Base-by-base conservation (phyloP, 2,797 vertebrate species). In the Ptychadena robeensis region DNA sequence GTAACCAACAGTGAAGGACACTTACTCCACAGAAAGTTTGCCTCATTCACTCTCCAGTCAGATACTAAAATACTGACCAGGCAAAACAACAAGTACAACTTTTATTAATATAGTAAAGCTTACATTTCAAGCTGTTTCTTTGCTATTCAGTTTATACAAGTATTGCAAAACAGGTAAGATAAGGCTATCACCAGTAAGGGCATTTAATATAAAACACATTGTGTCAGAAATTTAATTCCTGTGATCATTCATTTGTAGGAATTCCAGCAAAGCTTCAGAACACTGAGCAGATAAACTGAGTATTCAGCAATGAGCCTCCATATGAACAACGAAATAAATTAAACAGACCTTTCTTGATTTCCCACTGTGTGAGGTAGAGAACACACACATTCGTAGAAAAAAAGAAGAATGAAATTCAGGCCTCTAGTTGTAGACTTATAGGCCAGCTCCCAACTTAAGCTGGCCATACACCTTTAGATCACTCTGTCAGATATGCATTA, bases 231-330 rank as follows among this genome's bases (percentile, higher is more conserved):
- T 53, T 44, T 28, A 12, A 12, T 68, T 74, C 5, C 14, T 32
- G 25, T 73, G 69, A 59, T 74, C 73, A 82, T 27, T 68, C 71
- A 53, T 34, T 40, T 12, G 34, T 59, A 75, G 35, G 10, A 37
- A 27, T 68, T 28, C 61, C 64, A 61, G 66, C 40, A 57, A 48
- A 25, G 80, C 38, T 73, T 44, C 79, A 74, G 69, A 81, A 37
- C 22, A 81, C 32, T 74, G 71, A 38, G 35, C 64, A 68, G 63
- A 67, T 73, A 68, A 81, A 32, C 32, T 7, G 2, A 30, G 27
- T 30, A 25, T 66, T 35, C 44, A 9, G 27, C 1, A 40, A 61
- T 71, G 30, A 72, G 64, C n/a, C 15, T 40, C 70, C 40, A 37
- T 64, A 25, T 44, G 22, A 8, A 66, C n/a, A 66, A 66, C 25